Percentiles rank a stretch among this genome's conserved stretches.
These are phyloP conservation scores for Drosophila kohkoa DNA, from an alignment of 1,140 invertebrate species.

Conservation along the genomic window DNA sequence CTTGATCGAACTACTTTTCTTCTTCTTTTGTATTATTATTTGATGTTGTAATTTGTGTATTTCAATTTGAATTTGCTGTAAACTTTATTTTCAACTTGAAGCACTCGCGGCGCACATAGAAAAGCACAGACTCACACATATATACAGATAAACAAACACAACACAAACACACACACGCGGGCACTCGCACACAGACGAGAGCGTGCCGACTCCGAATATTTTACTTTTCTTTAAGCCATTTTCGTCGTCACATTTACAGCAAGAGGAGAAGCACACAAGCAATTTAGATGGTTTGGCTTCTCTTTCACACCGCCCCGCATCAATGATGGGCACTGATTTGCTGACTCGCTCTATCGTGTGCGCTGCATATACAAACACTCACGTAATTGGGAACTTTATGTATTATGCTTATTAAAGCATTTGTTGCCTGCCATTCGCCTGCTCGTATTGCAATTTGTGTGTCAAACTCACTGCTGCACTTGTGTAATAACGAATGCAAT, in stretches of 20 bases:
- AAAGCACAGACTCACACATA: conserved; percentile 14
- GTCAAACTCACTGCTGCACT: conserved; percentile 48
- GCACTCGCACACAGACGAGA: conserved; percentile 12
- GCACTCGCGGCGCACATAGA: conserved; percentile 11
- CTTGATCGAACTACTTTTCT: conserved; percentile 19
- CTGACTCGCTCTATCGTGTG: conserved; percentile 70
- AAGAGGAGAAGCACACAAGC: conserved; percentile 48
- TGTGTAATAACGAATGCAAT: conserved; percentile 41
- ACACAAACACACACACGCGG: conserved; percentile 5
- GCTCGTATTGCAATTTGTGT: conserved; percentile 37
- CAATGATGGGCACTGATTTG: conserved; percentile 60
- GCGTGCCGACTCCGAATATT: conserved; percentile 48
- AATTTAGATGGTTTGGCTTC: conserved; percentile 61
- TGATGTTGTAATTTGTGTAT: conserved; percentile 12
- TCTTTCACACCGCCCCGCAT: conserved; percentile 50
- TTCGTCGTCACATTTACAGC: conserved; percentile 76
- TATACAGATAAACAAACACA: conserved; percentile 15
- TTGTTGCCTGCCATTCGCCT: conserved; percentile 23
- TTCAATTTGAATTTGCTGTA: conserved; percentile 47
- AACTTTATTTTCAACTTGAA: conserved; percentile 40
- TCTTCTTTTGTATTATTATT: no score
- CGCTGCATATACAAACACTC: conserved; percentile 59
- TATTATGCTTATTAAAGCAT: conserved; percentile 47
- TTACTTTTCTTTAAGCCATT: conserved; percentile 70
- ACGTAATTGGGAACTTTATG: conserved; percentile 63